phyloP scores from a whole-genome alignment of 2,113 vertebrate genomes.

The Colossoma macropomum region DNA sequence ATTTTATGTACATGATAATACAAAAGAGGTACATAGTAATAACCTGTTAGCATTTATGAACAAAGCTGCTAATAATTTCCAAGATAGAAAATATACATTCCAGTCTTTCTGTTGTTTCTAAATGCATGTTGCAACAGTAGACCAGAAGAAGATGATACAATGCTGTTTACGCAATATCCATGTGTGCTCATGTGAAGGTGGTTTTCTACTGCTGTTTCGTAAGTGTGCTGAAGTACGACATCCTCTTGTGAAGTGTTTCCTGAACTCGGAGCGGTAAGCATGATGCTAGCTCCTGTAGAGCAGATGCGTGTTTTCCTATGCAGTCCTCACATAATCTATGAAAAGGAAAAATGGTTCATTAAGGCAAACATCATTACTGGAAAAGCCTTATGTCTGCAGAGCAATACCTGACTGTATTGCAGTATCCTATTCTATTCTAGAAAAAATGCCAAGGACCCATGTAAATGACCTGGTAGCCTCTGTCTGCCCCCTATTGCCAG shows the following conservation, averaged over 20 bases:
- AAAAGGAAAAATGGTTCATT: not conserved
- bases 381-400: not conserved
- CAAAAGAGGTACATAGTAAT: too few species aligned
- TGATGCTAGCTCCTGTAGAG: constrained; percentile 77
- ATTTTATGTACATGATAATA: not conserved
- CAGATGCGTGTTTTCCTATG: constrained; percentile 81
- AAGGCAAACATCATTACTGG: not conserved
- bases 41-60: too few species aligned
- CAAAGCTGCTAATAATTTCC: too few species aligned
- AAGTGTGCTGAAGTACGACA: constrained; percentile 80
- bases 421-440: too few species aligned
- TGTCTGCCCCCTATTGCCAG: too few species aligned
- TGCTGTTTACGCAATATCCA: not conserved
- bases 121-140: not conserved
- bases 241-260: constrained; percentile 82
- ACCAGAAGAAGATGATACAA: not conserved
- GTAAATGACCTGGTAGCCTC: not conserved
- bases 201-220: constrained; percentile 43
- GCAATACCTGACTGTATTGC: too few species aligned
- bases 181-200: constrained; percentile 29
- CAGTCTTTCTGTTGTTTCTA: not conserved
- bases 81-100: too few species aligned
- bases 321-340: constrained; percentile 87
- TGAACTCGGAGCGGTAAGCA: constrained; percentile 83
- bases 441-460: not conserved